Conservation (phyloP, 1,140 invertebrate species). For the Hyles euphorbiae region DNA sequence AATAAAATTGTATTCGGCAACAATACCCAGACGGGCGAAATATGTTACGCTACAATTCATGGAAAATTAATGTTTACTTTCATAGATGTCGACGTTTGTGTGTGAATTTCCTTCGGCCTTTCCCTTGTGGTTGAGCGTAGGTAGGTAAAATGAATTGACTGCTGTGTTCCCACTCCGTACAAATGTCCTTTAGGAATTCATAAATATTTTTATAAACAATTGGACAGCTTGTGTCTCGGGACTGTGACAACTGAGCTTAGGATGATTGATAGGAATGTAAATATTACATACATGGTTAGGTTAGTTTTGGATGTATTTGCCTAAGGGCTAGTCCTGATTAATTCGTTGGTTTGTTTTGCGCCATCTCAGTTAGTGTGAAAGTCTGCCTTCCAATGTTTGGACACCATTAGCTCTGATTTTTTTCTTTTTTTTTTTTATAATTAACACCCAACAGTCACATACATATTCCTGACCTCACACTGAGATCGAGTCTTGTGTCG, state of each 20-base stretch:
- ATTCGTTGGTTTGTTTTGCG: no score
- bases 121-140: background rate
- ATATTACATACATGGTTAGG: no score
- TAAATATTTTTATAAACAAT: conserved; percentile 9
- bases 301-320: no score
- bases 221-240: background rate
- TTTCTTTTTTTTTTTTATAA: no score
- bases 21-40: conserved; percentile 11
- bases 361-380: no score
- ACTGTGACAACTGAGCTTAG: background rate
- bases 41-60: conserved; percentile 13
- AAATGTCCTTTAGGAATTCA: background rate
- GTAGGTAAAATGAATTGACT: background rate
- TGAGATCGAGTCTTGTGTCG: no score
- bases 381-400: no score
- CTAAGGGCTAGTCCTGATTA: no score
- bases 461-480: no score
- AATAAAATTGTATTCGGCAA: conserved; percentile 15
- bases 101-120: conserved; percentile 11
- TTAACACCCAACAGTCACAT: no score
- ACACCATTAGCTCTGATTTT: no score
- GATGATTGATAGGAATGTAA: no score
- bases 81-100: conserved; percentile 10
- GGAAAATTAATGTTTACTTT: conserved; percentile 13
- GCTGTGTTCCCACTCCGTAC: background rate